A percentile compares a stretch with the other conserved stretches of the same genome.
phyloP scores from a whole-genome alignment of 2,113 vertebrate species.

The Malaclemys terrapin region DNA sequence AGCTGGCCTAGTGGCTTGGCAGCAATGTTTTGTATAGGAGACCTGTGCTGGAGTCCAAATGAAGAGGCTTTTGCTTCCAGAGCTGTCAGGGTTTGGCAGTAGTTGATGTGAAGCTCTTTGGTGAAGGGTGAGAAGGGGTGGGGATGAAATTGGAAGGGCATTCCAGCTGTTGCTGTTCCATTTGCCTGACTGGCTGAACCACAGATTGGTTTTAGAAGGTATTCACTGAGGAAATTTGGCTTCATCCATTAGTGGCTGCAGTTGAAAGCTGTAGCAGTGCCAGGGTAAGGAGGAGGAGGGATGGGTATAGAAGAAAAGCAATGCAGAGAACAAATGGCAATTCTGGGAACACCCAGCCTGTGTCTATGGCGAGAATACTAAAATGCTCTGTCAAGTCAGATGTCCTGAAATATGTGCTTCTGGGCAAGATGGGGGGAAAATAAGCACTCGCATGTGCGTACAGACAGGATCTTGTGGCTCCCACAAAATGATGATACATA shows the following conservation, averaged over 20 bases:
- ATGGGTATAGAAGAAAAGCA: conserved; percentile 40
- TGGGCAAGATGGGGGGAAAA: neutral
- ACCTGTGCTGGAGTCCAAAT: conserved; percentile 46
- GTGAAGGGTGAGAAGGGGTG: neutral
- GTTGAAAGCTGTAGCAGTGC: conserved; percentile 41
- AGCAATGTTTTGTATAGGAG: conserved; percentile 30
- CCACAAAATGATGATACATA: neutral
- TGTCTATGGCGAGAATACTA: neutral
- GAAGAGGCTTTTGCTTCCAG: conserved; percentile 20
- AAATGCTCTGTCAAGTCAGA: neutral
- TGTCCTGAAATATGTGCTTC: neutral
- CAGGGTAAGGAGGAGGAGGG: conserved; percentile 41
- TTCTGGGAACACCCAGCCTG: conserved; percentile 20
- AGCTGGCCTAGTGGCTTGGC: conserved; percentile 69
- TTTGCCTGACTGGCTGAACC: neutral
- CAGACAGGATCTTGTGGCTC: neutral
- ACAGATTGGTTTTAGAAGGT: conserved; percentile 30
- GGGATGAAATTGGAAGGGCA: neutral
- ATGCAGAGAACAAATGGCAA: neutral
- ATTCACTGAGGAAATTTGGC: conserved; percentile 49
- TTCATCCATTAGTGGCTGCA: conserved; percentile 23
- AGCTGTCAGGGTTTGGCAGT: conserved; percentile 51
- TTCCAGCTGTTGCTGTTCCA: neutral
- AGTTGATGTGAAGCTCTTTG: neutral
- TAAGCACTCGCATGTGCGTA: neutral